Conservation (phyloP, 1,140 invertebrate genomes). For the Drosophila parvula region DNA sequence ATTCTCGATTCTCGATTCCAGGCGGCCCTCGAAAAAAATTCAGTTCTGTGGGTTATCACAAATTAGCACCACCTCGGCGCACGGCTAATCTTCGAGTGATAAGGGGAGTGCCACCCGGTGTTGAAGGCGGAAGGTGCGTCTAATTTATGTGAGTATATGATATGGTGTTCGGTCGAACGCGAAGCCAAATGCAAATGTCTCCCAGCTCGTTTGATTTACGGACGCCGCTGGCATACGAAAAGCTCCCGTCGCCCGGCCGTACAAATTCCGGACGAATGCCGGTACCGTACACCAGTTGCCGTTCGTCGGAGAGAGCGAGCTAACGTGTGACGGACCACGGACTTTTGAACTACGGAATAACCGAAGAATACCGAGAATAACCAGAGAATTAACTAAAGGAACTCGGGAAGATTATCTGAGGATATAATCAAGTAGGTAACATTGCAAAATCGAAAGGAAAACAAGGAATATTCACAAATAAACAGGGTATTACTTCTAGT, state of each 20-base stretch:
- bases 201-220: constrained; percentile 32
- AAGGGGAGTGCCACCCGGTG: constrained; percentile 37
- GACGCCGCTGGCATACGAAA: constrained; percentile 42
- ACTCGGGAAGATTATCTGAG: not conserved
- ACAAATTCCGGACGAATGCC: constrained; percentile 37
- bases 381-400: not conserved
- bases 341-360: not conserved
- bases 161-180: not conserved
- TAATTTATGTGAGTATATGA: constrained; percentile 44
- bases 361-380: constrained; percentile 8
- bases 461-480: not conserved
- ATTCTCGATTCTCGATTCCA: not conserved
- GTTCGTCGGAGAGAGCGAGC: constrained; percentile 23
- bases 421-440: not conserved
- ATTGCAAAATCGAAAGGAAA: not conserved
- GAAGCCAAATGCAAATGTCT: constrained; percentile 37
- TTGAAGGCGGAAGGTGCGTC: constrained; percentile 45
- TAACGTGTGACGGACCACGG: constrained; percentile 14
- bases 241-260: constrained; percentile 20
- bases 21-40: not conserved
- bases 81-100: constrained; percentile 41
- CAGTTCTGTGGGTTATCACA: constrained; percentile 26
- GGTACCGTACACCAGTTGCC: constrained; percentile 25
- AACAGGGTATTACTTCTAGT: not conserved
- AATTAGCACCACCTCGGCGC: not conserved